phyloP scores from a whole-genome alignment of 2,888 invertebrate genomes.

The Acronicta alni region DNA sequence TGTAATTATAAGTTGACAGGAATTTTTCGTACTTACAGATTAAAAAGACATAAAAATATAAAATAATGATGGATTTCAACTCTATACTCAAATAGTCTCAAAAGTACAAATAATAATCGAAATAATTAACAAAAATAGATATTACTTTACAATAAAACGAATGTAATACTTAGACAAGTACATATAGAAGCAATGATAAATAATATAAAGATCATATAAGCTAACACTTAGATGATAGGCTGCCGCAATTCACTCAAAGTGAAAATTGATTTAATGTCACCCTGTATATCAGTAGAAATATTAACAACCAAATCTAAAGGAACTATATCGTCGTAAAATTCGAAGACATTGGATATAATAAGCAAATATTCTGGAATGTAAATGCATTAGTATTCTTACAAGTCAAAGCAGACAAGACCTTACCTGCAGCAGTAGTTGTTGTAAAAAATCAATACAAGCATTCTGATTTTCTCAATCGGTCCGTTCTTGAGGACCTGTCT shows the following conservation, averaged over 20 bases:
- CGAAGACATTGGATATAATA: slow-evolving; percentile 15
- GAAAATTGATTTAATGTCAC: background rate
- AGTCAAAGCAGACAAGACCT: slow-evolving; percentile 1
- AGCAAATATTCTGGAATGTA: slow-evolving; percentile 42
- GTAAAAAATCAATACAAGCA: slow-evolving; percentile 17
- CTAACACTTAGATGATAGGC: slow-evolving; percentile 10
- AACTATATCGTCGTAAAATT: slow-evolving; percentile 12
- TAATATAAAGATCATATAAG: background rate
- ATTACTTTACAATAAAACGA: too few species aligned
- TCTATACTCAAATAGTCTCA: too few species aligned
- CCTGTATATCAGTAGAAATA: slow-evolving; percentile 1
- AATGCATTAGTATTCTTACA: slow-evolving; percentile 32
- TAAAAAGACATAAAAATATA: background rate
- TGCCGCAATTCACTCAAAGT: slow-evolving; percentile 22
- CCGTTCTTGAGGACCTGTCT: slow-evolving; percentile 34
- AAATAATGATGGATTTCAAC: too few species aligned
- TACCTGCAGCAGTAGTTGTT: background rate
- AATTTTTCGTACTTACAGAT: too few species aligned
- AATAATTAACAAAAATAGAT: too few species aligned
- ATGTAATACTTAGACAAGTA: too few species aligned
- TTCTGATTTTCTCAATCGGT: slow-evolving; percentile 41
- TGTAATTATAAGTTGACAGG: too few species aligned
- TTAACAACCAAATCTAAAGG: slow-evolving; percentile 11
- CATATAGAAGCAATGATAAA: too few species aligned
- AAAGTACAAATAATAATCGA: too few species aligned